Conservation (phyloP, 2,888 invertebrate species). For the Mongoloraphidia duomilia region DNA sequence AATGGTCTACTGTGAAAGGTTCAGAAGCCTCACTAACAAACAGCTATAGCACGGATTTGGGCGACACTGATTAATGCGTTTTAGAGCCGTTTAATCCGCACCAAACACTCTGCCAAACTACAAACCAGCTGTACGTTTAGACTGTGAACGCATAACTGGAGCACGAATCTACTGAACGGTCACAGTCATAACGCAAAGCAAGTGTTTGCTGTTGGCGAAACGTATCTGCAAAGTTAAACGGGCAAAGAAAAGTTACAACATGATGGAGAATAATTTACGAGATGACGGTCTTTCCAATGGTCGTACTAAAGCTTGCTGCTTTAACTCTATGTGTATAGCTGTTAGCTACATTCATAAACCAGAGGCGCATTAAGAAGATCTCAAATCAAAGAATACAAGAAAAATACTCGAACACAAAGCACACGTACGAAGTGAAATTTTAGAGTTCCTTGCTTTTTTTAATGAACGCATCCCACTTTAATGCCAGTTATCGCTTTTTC, state of each 20-base stretch:
- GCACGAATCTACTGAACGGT: not conserved
- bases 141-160: slow-evolving; percentile 16
- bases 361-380: no score
- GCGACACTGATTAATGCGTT: slow-evolving; percentile 57
- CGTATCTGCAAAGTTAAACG: slow-evolving; percentile 3
- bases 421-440: no score
- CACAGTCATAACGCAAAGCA: not conserved
- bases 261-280: slow-evolving; percentile 3
- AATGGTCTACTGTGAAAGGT: not conserved
- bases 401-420: no score
- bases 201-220: not conserved
- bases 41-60: slow-evolving; percentile 31
- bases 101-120: slow-evolving; percentile 39
- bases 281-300: no score
- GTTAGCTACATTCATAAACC: no score
- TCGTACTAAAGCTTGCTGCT: no score
- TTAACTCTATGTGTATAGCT: no score
- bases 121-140: slow-evolving; percentile 29
- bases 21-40: slow-evolving; percentile 23
- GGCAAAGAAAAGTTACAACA: slow-evolving; percentile 1
- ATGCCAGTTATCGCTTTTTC: no score
- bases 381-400: no score
- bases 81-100: slow-evolving; percentile 51
- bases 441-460: no score
- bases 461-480: no score